A percentile compares a stretch with the other conserved stretches of the same genome.
These are phyloP conservation scores for Xiphophorus birchmanni DNA, from an alignment of 2,797 vertebrate genomes.

Conservation along the genomic window DNA sequence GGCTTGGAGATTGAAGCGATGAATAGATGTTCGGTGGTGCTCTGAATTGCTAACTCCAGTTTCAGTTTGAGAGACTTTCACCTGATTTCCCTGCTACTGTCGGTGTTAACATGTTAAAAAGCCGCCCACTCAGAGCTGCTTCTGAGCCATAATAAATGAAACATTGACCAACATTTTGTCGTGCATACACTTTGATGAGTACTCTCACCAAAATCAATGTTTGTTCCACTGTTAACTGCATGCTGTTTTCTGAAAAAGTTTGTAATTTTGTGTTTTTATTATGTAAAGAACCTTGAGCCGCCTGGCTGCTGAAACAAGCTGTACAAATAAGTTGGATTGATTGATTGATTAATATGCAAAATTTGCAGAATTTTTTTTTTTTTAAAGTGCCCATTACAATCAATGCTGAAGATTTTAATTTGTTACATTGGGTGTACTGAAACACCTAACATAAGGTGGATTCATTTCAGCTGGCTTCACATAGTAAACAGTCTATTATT, in stretches of 20 bases:
- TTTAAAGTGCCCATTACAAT: background rate
- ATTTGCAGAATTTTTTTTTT: background rate
- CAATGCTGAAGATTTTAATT: background rate
- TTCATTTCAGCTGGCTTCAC: background rate
- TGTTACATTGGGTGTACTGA: background rate
- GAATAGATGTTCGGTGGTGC: constrained; percentile 10
- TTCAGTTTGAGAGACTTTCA: constrained; percentile 12
- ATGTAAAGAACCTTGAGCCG: too few relatives aligned
- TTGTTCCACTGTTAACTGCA: too few relatives aligned
- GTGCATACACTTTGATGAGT: too few relatives aligned
- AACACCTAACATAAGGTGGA: background rate
- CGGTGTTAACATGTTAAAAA: background rate
- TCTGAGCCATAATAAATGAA: too few relatives aligned
- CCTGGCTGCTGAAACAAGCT: too few relatives aligned
- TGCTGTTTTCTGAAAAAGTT: too few relatives aligned
- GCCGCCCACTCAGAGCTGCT: too few relatives aligned
- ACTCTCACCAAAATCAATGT: too few relatives aligned
- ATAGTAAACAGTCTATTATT: background rate
- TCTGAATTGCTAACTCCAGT: constrained; percentile 43
- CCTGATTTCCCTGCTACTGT: constrained; percentile 28
- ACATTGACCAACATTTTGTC: too few relatives aligned
- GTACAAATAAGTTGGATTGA: too few relatives aligned
- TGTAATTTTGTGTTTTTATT: too few relatives aligned
- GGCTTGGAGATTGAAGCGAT: constrained; percentile 42
- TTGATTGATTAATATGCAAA: background rate